Evolutionary conservation across 1,140 invertebrate species (phyloP), one percentile per base, ranked within the genome.

Genomic region (Apis dorsata): DNA sequence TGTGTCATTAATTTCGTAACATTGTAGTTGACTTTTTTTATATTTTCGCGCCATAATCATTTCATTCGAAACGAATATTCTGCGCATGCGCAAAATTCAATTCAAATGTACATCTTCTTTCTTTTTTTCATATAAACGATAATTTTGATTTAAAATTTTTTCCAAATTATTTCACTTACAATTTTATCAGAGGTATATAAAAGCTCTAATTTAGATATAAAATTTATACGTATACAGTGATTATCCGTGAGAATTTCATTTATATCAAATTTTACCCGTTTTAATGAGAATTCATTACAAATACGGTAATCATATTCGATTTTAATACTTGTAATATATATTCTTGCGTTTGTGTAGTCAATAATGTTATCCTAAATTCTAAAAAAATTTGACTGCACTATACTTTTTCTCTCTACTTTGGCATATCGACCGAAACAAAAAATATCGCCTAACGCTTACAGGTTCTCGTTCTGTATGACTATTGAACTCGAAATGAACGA

Each of bases 401-500:
- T 62, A 53, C 75, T 83, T 73, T 78, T 73, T 77, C 83, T 75
- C 83, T 77, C 76, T 81, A 83, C 81, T 83, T 83, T 83, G 81
- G 81, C 81, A 79, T 83, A 72, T 72, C 34, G 51, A 85, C 79
- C 79, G 73, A 79, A 84, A 86, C 63, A 84, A 66, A 34, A 24
- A 79, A 80, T 79, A 81, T 78, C 79, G 79, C 65, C 63, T 53
- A 57, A 63, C 71, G 74, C n/a, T 65, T 51, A 53, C 60, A 76
- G 57, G 62, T n/a, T 28, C 49, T 49, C 62, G 71, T 66, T 13
- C 62, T 1, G 12, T 17, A 53, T 8, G 34, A 57, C 51, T n/a
- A 49, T 53, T 19, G 34, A 57, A 51, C 24, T 49, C 24, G 17
- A 57, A 15, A 75, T 49, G 60, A 75, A 81, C 55, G 62, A 68